These are phyloP conservation scores for Poeciliopsis turrubarensis DNA, from an alignment of 2,113 vertebrate species.

Conservation along the genomic window DNA sequence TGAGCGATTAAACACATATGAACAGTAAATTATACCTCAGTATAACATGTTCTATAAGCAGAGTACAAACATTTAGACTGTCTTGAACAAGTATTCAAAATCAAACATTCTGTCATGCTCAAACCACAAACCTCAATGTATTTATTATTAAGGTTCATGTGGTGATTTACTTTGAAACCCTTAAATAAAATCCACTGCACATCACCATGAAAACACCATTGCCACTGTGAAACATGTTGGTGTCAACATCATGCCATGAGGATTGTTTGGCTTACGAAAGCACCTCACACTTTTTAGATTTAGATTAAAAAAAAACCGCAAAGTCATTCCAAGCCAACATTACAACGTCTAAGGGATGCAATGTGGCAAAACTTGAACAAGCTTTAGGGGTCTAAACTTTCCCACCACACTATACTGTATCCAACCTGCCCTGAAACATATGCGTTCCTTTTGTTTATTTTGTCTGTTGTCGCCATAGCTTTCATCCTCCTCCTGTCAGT, in stretches of 20 bases:
- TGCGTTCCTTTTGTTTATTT: conserved; percentile 22
- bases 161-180: background rate
- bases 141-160: background rate
- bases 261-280: background rate
- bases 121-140: background rate
- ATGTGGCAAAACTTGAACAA: background rate
- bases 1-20: conserved; percentile 42
- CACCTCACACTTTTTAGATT: background rate
- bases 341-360: background rate
- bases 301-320: background rate
- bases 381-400: background rate
- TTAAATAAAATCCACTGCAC: background rate
- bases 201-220: background rate
- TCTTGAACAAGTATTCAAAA: background rate
- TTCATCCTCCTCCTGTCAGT: conserved; percentile 58
- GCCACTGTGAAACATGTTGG: background rate
- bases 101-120: background rate
- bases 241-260: background rate
- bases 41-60: conserved; percentile 11
- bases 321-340: background rate
- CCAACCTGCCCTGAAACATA: conserved; percentile 38
- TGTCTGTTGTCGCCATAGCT: conserved; percentile 45
- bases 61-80: background rate
- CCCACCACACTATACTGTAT: background rate
- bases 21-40: conserved; percentile 35